A percentile compares a stretch with the other conserved stretches of the same genome.
Conservation (phyloP, 2,797 vertebrate species). For the Simalia tracyae region DNA sequence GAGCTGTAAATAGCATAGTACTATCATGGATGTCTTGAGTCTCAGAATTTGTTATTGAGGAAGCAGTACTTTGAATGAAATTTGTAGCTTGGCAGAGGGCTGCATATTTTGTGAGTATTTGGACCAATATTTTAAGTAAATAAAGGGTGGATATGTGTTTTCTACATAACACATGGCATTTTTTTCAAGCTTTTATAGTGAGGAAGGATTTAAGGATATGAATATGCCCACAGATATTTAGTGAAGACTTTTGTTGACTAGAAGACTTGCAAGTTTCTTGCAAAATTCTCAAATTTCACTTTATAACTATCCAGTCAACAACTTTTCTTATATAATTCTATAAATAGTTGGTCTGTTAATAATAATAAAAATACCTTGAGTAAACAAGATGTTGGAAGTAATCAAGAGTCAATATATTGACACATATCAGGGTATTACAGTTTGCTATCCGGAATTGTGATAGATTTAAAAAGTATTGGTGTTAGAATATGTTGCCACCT, state of each 20-base stretch:
- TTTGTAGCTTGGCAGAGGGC: background rate
- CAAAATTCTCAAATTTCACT: background rate
- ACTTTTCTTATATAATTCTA: background rate
- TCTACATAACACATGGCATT: background rate
- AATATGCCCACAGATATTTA: background rate
- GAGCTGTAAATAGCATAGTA: background rate
- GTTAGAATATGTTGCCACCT: conserved; percentile 11
- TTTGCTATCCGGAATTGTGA: background rate
- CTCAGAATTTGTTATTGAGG: background rate
- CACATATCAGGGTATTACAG: background rate
- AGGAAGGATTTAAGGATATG: background rate
- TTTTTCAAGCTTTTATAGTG: background rate
- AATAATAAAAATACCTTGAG: background rate
- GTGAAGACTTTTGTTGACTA: background rate
- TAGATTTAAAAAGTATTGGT: background rate
- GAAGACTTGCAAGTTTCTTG: background rate
- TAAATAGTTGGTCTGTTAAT: background rate
- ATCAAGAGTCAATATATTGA: background rate
- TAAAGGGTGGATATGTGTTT: background rate
- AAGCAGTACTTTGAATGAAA: background rate
- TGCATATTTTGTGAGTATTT: background rate
- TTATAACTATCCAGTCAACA: background rate
- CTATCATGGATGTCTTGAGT: background rate
- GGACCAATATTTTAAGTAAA: background rate
- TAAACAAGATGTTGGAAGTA: background rate